Percentiles rank a stretch among this genome's conserved stretches.
Evolutionary conservation across 1,140 invertebrate species (phyloP).

Genomic region (Nasonia longicornis): DNA sequence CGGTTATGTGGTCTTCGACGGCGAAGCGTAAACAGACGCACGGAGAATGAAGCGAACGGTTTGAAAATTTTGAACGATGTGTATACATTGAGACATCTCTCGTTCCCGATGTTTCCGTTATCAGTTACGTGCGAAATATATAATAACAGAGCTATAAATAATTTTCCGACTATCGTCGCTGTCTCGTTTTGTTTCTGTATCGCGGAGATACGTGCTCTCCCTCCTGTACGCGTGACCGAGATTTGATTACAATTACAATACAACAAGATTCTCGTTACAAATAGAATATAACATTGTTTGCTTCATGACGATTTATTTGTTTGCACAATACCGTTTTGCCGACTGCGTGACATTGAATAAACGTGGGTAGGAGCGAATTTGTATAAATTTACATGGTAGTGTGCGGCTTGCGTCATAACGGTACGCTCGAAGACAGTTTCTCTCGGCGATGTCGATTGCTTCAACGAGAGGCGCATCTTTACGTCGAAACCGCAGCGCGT

Average conservation of each 20-base stretch:
- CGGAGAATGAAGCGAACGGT: background rate
- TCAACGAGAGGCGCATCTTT: background rate
- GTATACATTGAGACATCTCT: background rate
- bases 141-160: background rate
- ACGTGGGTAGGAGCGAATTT: background rate
- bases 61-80: background rate
- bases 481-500: background rate
- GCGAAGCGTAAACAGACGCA: no score
- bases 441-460: background rate
- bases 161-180: background rate
- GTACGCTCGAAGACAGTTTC: background rate
- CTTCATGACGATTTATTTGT: background rate
- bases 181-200: background rate
- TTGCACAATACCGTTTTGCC: background rate
- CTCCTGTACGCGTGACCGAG: background rate
- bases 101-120: no score
- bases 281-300: slow-evolving; percentile 1
- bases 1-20: background rate
- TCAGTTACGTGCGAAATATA: background rate
- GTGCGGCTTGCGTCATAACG: background rate
- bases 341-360: background rate
- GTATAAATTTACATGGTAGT: background rate
- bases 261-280: background rate
- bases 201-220: no score
- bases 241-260: background rate